phyloP scores from a whole-genome alignment of 2,113 vertebrate species.

The Dissostichus mawsoni region DNA sequence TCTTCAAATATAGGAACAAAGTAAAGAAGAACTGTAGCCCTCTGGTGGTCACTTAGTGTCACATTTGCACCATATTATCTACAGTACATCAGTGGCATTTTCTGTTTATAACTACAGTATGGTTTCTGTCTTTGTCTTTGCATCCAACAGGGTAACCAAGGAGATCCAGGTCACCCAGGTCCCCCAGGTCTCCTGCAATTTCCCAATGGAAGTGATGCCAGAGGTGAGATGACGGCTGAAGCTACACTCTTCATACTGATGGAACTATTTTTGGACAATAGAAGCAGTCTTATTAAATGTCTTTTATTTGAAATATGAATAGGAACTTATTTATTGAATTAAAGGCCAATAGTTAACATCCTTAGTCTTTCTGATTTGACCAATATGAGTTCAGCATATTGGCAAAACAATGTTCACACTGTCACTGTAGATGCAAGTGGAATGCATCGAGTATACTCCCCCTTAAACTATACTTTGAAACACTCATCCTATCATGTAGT shows the following conservation, averaged over 20 bases:
- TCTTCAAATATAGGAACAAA: background rate
- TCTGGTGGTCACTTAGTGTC: slow-evolving; percentile 27
- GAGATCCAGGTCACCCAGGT: slow-evolving; percentile 64
- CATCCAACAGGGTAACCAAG: slow-evolving; percentile 63
- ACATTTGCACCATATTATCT: background rate
- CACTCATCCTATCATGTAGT: background rate
- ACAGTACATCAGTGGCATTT: background rate
- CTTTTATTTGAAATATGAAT: background rate
- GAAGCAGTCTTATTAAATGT: background rate
- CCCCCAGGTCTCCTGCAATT: background rate
- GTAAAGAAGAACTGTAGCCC: background rate
- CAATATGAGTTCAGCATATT: background rate
- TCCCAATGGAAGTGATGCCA: slow-evolving; percentile 29
- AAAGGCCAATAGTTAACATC: background rate
- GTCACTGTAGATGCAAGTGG: background rate
- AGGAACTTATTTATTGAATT: background rate
- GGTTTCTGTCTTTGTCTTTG: background rate
- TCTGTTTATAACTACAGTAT: background rate
- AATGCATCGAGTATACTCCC: background rate
- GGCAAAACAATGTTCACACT: background rate
- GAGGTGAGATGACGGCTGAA: slow-evolving; percentile 55
- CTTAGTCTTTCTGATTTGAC: background rate
- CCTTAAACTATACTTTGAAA: background rate
- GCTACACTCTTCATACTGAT: background rate
- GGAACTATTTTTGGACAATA: background rate